Percentiles rank a stretch among this genome's conserved stretches.
These are phyloP conservation scores for Cosmopolites sordidus DNA, from an alignment of 2,888 invertebrate genomes.

Conservation along the genomic window DNA sequence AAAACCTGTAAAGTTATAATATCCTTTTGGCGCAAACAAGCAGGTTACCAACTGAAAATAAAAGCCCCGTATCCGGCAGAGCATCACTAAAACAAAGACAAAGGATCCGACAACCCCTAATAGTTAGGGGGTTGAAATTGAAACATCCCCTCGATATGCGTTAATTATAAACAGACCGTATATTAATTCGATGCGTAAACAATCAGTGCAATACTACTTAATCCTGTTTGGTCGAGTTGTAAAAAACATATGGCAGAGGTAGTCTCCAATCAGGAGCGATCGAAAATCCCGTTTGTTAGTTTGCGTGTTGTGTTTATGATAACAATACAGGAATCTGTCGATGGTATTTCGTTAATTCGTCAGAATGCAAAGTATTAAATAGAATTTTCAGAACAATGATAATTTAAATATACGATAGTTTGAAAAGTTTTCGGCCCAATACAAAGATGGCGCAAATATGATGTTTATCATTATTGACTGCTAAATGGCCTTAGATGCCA, in stretches of 20 bases:
- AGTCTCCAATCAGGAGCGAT: too few species aligned
- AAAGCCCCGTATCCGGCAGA: constrained; percentile 7
- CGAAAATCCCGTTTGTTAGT: too few species aligned
- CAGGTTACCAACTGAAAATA: constrained; percentile 12
- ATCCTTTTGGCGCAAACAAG: constrained; percentile 8
- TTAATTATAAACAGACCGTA: constrained; percentile 42
- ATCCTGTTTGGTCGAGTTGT: constrained; percentile 10
- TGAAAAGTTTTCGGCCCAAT: too few species aligned
- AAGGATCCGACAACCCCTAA: constrained; percentile 23
- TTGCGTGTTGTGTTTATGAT: neutral
- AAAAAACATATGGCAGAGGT: neutral
- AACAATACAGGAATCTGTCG: neutral
- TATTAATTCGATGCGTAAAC: constrained; percentile 37
- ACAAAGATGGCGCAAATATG: too few species aligned
- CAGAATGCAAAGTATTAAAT: too few species aligned
- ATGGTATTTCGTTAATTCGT: neutral
- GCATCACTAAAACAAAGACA: constrained; percentile 18
- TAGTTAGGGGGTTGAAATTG: constrained; percentile 15
- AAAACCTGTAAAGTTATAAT: constrained; percentile 11
- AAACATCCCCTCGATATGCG: constrained; percentile 29
- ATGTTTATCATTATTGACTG: too few species aligned
- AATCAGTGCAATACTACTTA: constrained; percentile 33
- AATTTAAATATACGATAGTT: too few species aligned
- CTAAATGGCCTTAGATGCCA: too few species aligned
- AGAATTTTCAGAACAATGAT: too few species aligned